Evolutionary conservation across 1,140 invertebrate genomes (phyloP).

Genomic region (Ruditapes philippinarum): DNA sequence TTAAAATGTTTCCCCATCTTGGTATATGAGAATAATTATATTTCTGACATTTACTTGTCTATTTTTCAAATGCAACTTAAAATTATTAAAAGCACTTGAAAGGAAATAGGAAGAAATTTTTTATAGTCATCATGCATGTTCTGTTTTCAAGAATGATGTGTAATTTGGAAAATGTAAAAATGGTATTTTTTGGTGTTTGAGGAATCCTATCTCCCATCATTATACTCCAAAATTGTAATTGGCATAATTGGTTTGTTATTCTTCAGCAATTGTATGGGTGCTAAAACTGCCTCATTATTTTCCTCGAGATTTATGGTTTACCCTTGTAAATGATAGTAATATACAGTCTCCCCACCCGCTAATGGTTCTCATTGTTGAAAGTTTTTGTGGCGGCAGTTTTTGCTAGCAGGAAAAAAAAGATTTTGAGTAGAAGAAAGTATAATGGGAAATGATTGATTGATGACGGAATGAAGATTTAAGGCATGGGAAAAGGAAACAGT

Average conservation of each 20-base stretch:
- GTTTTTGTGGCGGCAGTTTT: neutral
- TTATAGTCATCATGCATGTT: neutral
- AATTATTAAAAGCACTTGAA: constrained; percentile 9
- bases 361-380: constrained; percentile 65
- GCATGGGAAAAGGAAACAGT: neutral
- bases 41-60: neutral
- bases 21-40: neutral
- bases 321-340: constrained; percentile 32
- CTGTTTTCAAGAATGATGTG: constrained; percentile 9
- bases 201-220: constrained; percentile 43
- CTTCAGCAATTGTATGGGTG: constrained; percentile 61
- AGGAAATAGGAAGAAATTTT: neutral
- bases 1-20: constrained; percentile 20
- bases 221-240: constrained; percentile 57
- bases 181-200: constrained; percentile 19
- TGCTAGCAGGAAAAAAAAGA: constrained; percentile 22
- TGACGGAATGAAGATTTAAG: neutral
- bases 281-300: constrained; percentile 65
- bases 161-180: constrained; percentile 17
- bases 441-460: constrained; percentile 52
- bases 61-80: constrained; percentile 11
- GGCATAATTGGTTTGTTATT: constrained; percentile 61
- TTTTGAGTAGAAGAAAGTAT: constrained; percentile 13
- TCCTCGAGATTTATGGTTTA: constrained; percentile 53
- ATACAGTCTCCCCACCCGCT: constrained; percentile 27